Base-by-base conservation (phyloP, 2,888 invertebrate genomes). In the Nemapogon koenigi region DNA sequence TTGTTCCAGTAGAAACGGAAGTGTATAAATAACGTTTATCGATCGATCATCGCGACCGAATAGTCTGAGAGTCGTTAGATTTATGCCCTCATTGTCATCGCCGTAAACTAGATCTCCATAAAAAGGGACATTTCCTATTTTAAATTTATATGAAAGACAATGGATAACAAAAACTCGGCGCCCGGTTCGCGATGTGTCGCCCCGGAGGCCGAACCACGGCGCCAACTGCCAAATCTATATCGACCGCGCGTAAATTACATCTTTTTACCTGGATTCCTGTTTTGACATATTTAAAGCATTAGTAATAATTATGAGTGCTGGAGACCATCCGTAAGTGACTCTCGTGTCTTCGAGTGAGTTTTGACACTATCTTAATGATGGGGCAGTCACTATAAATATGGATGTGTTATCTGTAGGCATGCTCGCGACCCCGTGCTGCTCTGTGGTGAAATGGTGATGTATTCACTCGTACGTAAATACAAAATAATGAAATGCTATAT, bases 281-380 rank as follows among this genome's bases (percentile, higher is more conserved):
- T 78, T 78, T 78, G 78, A 78, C 78, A 78, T 76, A 78, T 76
- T 76, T 75, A 78, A 78, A 73, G 76, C 70, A 78, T 78, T 78
- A 75, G 75, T 78, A 78, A 78, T 76, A 78, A 78, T 78, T 78
- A 78, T 78, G 78, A 78, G 72, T 73, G 71, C 69, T 66, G 58
- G 55, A 51, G 56, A 55, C 57, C 53, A 54, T 57, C 59, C 51
- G 68, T 70, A 69, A 63, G 62, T 62, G 52, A 59, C 57, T 64
- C 59, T 49, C 53, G 60, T 55, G 64, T 60, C 63, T 59, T 66
- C 71, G 64, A 66, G 63, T 64, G 51, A 72, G 65, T 73, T 76
- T 71, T 76, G 76, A 76, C 76, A 73, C 75, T 78, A 78, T 78
- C 78, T 78, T 78, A 78, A 78, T 76, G 76, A 75, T 73, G 59